Evolutionary conservation across 2,113 vertebrate genomes (phyloP).

Genomic region (Sylvia atricapilla): DNA sequence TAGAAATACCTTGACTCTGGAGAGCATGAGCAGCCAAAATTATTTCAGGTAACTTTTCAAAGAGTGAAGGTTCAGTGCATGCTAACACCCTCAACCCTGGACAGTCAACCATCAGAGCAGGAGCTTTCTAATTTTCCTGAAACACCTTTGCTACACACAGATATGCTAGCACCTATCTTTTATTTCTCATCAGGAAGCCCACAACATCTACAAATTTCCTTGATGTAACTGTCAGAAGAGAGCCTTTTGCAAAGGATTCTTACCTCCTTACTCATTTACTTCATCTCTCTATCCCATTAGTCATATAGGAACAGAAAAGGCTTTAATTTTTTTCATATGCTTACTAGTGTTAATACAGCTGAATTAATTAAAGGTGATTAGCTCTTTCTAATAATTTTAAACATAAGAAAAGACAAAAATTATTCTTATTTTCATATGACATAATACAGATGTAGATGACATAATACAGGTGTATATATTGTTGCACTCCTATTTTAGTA

Average conservation of each 20-base stretch:
- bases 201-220: not conserved
- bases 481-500: not conserved
- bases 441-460: fast-evolving
- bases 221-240: not conserved
- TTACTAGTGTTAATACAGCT: not conserved
- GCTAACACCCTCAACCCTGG: not conserved
- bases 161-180: not conserved
- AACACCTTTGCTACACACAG: not conserved
- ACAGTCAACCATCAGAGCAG: not conserved
- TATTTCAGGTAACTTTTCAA: not conserved
- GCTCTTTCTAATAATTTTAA: not conserved
- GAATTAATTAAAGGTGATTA: not conserved
- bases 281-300: not conserved
- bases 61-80: not conserved
- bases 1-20: not conserved
- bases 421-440: not conserved
- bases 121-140: not conserved
- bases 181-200: not conserved
- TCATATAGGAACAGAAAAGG: not conserved
- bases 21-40: not conserved
- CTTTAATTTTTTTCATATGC: not conserved
- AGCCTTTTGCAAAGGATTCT: not conserved
- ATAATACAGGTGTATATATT: fast-evolving
- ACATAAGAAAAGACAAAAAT: not conserved
- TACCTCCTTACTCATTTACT: not conserved